phyloP scores from a whole-genome alignment of 2,888 invertebrate species.

The Nemotelus nigrinus region DNA sequence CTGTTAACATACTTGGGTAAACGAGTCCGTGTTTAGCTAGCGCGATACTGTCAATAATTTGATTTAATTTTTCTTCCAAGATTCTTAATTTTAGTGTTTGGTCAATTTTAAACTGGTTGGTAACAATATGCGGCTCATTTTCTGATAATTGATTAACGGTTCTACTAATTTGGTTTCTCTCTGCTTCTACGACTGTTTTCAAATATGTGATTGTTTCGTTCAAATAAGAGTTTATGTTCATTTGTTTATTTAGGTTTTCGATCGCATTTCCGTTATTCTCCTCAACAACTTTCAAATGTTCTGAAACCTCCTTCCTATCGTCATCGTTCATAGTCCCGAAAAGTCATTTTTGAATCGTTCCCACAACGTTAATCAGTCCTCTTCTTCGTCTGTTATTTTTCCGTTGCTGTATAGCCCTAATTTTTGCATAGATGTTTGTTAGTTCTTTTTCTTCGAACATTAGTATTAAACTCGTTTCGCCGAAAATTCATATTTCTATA shows the following conservation, averaged over 20 bases:
- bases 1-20: too few relatives aligned
- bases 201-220: slow-evolving; percentile 3
- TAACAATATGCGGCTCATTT: not conserved
- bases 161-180: slow-evolving; percentile 18
- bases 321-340: slow-evolving; percentile 12
- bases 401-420: too few relatives aligned
- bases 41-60: not conserved
- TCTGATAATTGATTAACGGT: not conserved
- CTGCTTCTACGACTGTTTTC: slow-evolving; percentile 6
- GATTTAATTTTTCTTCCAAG: not conserved
- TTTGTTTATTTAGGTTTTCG: slow-evolving; percentile 19
- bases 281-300: slow-evolving; percentile 18
- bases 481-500: too few relatives aligned
- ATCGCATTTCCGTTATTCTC: not conserved
- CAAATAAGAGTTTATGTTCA: not conserved
- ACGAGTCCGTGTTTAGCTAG: slow-evolving; percentile 9
- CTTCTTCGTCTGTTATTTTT: not conserved
- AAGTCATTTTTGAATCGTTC: slow-evolving; percentile 14
- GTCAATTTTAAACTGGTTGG: not conserved
- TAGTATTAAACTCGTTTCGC: too few relatives aligned
- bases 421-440: too few relatives aligned
- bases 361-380: not conserved
- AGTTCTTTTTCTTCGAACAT: too few relatives aligned
- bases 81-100: not conserved
- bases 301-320: slow-evolving; percentile 3